Evolutionary conservation across 2,113 vertebrate genomes (phyloP).

Genomic region (Heliornis fulica): DNA sequence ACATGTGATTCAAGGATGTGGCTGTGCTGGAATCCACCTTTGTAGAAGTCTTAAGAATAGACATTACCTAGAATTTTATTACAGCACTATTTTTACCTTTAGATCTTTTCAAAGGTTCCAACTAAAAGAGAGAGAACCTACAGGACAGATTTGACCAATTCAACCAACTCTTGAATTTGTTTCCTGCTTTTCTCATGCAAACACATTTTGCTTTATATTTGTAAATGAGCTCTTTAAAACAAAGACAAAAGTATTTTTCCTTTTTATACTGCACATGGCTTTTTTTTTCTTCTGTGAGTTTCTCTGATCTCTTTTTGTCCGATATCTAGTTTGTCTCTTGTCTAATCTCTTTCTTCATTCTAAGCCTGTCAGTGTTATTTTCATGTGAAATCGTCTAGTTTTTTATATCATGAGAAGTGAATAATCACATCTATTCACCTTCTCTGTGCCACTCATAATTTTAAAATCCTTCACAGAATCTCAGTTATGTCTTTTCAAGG

Average conservation of each 20-base stretch:
- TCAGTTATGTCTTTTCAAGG: constrained; percentile 26
- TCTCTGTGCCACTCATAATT: neutral
- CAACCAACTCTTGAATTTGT: neutral
- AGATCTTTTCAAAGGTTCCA: neutral
- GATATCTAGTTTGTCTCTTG: neutral
- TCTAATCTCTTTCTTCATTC: neutral
- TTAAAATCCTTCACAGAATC: neutral
- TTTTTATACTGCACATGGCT: neutral
- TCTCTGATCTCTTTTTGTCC: neutral
- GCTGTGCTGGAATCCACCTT: neutral
- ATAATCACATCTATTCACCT: neutral
- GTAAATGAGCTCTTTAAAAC: neutral
- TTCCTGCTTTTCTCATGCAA: neutral
- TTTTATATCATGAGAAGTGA: neutral
- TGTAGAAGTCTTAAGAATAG: neutral
- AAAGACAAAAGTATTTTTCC: neutral
- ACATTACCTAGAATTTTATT: neutral
- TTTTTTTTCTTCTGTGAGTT: neutral
- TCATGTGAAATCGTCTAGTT: neutral
- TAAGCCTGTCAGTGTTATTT: neutral
- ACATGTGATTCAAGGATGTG: neutral
- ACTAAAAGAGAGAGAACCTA: neutral
- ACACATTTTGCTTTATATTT: neutral
- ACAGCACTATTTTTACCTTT: neutral
- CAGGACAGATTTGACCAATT: neutral